Evolutionary conservation across 2,797 vertebrate species (phyloP).

Genomic region (Cheirogaleus major): DNA sequence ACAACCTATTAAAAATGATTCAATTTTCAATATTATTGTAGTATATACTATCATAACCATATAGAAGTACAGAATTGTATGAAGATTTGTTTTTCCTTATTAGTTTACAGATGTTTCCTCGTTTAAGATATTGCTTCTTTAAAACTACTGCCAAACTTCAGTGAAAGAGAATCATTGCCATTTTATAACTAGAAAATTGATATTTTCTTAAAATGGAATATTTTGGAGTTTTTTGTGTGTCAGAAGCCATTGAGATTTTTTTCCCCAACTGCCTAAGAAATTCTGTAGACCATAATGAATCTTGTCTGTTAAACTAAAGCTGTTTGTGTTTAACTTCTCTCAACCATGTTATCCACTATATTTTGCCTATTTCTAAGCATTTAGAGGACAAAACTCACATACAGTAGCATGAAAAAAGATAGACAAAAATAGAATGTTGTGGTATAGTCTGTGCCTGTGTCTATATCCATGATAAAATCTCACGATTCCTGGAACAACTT

Average conservation of each 20-base stretch:
- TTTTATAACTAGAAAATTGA: not conserved
- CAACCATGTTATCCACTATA: not conserved
- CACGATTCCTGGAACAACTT: not conserved
- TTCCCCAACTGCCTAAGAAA: not conserved
- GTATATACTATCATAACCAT: not conserved
- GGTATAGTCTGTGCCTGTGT: accelerated
- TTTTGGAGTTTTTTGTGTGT: not conserved
- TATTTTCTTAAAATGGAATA: not conserved
- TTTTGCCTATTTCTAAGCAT: not conserved
- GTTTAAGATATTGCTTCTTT: not conserved
- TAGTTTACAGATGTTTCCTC: not conserved
- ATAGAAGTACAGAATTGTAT: not conserved
- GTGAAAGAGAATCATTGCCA: not conserved
- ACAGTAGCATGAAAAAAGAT: not conserved
- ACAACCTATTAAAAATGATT: constrained; percentile 20
- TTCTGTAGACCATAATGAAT: not conserved
- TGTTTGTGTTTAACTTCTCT: not conserved
- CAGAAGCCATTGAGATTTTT: not conserved
- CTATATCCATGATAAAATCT: accelerated
- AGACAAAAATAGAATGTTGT: not conserved
- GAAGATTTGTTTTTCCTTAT: not conserved
- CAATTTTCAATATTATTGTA: not conserved
- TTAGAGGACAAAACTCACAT: not conserved
- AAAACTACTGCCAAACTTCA: not conserved
- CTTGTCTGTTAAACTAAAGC: not conserved